Evolutionary conservation across 2,888 invertebrate genomes (phyloP).

Genomic region (Sceliomorpha sp.): DNA sequence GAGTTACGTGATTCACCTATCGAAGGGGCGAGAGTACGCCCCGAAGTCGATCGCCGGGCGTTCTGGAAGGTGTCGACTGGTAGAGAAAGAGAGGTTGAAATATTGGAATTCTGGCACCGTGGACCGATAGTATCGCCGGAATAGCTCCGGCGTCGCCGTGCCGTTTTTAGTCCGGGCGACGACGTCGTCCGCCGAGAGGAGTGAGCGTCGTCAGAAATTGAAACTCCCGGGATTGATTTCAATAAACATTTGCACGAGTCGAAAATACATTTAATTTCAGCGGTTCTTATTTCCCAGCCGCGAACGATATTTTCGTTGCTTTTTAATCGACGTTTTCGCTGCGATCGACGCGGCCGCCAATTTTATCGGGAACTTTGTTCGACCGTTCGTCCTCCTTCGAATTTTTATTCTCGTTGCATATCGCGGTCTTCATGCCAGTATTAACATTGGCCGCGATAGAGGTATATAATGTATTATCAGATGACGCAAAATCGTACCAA

Average conservation of each 20-base stretch:
- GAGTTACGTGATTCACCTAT: constrained; percentile 63
- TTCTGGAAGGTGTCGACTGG: constrained; percentile 26
- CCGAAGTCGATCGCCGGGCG: constrained; percentile 27
- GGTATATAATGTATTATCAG: too few relatives aligned
- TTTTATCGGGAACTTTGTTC: too few relatives aligned
- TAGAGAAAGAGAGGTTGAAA: constrained; percentile 57
- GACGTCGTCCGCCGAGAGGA: constrained; percentile 5
- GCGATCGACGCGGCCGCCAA: too few relatives aligned
- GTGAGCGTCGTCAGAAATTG: constrained; percentile 10
- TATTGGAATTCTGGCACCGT: constrained; percentile 63
- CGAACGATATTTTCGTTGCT: too few relatives aligned
- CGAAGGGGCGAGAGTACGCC: constrained; percentile 42
- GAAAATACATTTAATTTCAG: too few relatives aligned
- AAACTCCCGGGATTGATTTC: constrained; percentile 2
- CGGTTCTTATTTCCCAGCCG: too few relatives aligned
- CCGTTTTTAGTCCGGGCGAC: constrained; percentile 1
- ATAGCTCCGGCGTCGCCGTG: not conserved
- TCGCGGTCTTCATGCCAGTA: too few relatives aligned
- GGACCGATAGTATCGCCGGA: constrained; percentile 25
- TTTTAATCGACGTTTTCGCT: too few relatives aligned
- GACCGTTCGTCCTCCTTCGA: too few relatives aligned
- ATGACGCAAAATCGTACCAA: too few relatives aligned
- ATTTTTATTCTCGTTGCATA: too few relatives aligned
- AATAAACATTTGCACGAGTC: constrained; percentile 6
- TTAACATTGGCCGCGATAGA: too few relatives aligned